Evolutionary conservation across 2,113 vertebrate genomes (phyloP).

Genomic region (Vulpes lagopus): DNA sequence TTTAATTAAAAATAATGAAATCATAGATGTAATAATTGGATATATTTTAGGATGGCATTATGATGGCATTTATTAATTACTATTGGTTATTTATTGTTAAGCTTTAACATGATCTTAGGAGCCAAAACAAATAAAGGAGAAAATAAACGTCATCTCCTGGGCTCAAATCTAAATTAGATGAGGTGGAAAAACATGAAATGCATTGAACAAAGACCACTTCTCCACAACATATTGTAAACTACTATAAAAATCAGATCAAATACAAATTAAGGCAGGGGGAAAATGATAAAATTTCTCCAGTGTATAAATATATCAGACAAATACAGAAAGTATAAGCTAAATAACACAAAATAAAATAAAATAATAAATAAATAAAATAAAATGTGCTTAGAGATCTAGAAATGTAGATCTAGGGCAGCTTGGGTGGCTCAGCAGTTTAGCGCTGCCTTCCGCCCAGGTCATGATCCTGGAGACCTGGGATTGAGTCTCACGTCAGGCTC

Average conservation of each 20-base stretch:
- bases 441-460: too few relatives aligned
- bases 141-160: background rate
- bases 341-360: background rate
- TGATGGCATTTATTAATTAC: background rate
- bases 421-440: too few relatives aligned
- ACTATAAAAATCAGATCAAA: background rate
- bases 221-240: background rate
- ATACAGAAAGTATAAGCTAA: background rate
- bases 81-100: background rate
- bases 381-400: background rate
- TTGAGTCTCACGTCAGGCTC: too few relatives aligned
- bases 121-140: background rate
- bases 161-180: background rate
- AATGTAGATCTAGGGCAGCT: background rate
- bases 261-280: background rate
- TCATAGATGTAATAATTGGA: background rate
- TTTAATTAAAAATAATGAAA: background rate
- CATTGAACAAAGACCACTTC: background rate
- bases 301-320: background rate
- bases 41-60: background rate
- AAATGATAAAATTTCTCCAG: background rate
- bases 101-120: background rate
- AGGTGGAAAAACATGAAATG: background rate
- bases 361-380: background rate
- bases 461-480: too few relatives aligned